A percentile compares a stretch with the other conserved stretches of the same genome.
Evolutionary conservation across 2,797 vertebrate genomes (phyloP).

Genomic region (Saxicola maurus): DNA sequence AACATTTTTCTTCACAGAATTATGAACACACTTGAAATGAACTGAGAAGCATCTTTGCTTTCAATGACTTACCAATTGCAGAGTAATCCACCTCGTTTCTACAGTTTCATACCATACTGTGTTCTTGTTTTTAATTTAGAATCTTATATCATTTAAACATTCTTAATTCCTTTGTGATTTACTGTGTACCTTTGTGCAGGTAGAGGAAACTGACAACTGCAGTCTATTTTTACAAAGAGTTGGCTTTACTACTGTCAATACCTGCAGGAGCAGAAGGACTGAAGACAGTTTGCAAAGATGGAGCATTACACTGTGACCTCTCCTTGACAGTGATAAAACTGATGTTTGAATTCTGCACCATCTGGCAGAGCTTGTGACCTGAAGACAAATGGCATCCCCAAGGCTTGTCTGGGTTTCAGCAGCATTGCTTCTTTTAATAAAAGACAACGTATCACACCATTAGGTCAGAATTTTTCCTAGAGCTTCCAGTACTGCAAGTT

Average conservation of each 20-base stretch:
- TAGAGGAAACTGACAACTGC: neutral
- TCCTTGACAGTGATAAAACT: neutral
- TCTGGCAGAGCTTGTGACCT: neutral
- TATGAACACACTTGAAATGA: neutral
- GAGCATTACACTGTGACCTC: neutral
- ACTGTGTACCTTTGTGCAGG: neutral
- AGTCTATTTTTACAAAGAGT: neutral
- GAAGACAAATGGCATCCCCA: neutral
- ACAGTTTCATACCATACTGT: neutral
- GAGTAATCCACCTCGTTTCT: neutral
- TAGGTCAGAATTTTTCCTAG: neutral
- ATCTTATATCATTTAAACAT: neutral
- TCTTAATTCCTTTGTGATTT: neutral
- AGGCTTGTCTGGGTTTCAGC: neutral
- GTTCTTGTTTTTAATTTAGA: neutral
- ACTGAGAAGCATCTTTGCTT: neutral
- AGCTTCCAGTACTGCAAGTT: neutral
- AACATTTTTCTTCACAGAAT: neutral
- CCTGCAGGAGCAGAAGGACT: neutral
- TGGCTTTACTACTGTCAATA: neutral
- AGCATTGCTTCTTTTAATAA: neutral
- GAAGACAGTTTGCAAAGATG: neutral
- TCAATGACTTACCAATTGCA: neutral
- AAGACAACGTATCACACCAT: neutral
- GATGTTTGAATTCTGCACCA: neutral